Evolutionary conservation across 2,888 invertebrate genomes (phyloP).

Genomic region (Acheta domesticus): DNA sequence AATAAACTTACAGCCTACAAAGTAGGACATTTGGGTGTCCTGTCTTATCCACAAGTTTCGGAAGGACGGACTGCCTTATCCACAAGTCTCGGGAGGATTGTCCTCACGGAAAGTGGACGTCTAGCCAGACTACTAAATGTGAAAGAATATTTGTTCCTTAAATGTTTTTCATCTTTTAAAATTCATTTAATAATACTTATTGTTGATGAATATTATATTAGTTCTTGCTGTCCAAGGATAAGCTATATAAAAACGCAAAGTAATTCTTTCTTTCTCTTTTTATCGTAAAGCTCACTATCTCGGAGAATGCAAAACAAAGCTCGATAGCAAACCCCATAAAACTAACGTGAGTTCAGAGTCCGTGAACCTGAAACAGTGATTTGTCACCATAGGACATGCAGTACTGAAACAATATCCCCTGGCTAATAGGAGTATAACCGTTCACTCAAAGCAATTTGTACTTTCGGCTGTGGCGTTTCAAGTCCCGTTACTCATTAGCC

Average conservation of each 20-base stretch:
- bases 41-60: no score
- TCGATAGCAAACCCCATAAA: not conserved
- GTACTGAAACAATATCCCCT: not conserved
- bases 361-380: not conserved
- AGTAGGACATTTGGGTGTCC: no score
- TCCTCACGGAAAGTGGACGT: no score
- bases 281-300: not conserved
- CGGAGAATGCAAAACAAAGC: not conserved
- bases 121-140: no score
- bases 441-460: not conserved
- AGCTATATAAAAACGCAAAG: not conserved
- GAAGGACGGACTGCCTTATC: no score
- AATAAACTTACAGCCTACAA: no score
- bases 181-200: not conserved
- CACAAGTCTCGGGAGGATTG: no score
- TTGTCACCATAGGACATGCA: not conserved
- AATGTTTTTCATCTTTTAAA: no score
- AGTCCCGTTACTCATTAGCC: not conserved
- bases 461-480: not conserved
- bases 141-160: no score
- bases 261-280: not conserved
- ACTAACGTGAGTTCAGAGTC: not conserved
- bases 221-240: not conserved
- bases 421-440: not conserved
- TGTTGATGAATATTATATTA: not conserved